Evolutionary conservation across 2,797 vertebrate genomes (phyloP).

Genomic region (Anguilla anguilla): DNA sequence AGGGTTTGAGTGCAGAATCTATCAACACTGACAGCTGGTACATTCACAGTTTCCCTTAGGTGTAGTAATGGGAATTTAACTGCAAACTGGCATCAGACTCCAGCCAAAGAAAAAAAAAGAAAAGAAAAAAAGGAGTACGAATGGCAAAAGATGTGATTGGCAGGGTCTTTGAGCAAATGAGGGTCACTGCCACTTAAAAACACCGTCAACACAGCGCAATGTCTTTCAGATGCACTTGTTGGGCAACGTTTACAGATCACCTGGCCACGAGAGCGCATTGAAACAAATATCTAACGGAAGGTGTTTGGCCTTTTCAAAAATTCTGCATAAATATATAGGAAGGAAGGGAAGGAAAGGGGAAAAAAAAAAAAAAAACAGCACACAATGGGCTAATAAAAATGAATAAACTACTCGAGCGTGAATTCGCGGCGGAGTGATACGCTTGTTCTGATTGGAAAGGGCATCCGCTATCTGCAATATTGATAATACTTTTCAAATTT

Average conservation of each 20-base stretch:
- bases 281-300: slow-evolving; percentile 76
- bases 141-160: neutral
- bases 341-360: slow-evolving; percentile 60
- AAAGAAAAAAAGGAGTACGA: neutral
- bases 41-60: neutral
- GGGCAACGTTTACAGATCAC: slow-evolving; percentile 59
- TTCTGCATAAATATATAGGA: slow-evolving; percentile 82
- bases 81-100: neutral
- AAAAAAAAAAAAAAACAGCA: slow-evolving; percentile 62
- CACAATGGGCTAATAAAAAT: slow-evolving; percentile 98
- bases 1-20: neutral
- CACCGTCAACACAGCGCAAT: slow-evolving; percentile 70
- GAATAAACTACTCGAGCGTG: slow-evolving; percentile 99
- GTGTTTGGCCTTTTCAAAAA: slow-evolving; percentile 82
- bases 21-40: neutral
- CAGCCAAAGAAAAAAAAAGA: neutral
- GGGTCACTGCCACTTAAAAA: slow-evolving; percentile 39
- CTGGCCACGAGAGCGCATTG: slow-evolving; percentile 67
- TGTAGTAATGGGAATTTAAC: neutral
- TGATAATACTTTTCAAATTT: slow-evolving; percentile 99
- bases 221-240: slow-evolving; percentile 69
- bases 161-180: neutral
- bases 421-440: slow-evolving; percentile 97
- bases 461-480: slow-evolving; percentile 99
- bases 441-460: slow-evolving; percentile 99